A percentile compares a stretch with the other conserved stretches of the same genome.
phyloP scores from a whole-genome alignment of 2,797 vertebrate species.

The Poeciliopsis presidionis region DNA sequence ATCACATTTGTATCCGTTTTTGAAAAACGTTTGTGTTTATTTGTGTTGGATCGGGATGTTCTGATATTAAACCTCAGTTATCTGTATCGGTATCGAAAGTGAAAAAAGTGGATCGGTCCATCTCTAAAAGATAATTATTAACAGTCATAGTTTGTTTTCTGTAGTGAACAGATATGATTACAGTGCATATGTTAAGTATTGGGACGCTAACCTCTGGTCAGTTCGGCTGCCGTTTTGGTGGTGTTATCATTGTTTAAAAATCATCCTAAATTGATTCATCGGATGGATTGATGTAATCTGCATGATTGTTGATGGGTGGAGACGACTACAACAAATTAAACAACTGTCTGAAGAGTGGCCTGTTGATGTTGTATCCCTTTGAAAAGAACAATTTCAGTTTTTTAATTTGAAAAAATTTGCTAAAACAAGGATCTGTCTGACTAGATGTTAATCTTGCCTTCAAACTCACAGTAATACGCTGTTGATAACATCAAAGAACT shows the following conservation, averaged over 20 bases:
- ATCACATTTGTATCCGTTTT: too few species aligned
- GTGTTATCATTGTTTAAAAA: background rate
- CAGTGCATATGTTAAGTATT: background rate
- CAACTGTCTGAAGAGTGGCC: background rate
- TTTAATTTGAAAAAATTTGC: background rate
- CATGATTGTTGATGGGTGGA: background rate
- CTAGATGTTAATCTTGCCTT: background rate
- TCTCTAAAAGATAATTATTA: too few species aligned
- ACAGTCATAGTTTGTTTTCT: background rate
- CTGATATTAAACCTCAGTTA: too few species aligned
- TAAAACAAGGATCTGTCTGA: background rate
- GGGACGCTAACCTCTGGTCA: background rate
- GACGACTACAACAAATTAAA: background rate
- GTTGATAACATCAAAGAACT: background rate
- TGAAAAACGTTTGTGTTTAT: too few species aligned
- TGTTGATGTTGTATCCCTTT: background rate
- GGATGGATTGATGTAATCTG: background rate
- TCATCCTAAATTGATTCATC: background rate
- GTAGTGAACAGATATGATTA: background rate
- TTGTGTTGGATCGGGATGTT: too few species aligned
- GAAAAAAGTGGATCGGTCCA: too few species aligned
- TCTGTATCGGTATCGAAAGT: too few species aligned
- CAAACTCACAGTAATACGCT: background rate
- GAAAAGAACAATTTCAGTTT: background rate
- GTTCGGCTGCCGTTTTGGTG: background rate